Conservation (phyloP, 2,797 vertebrate species). For the Enteromius fasciolatus region DNA sequence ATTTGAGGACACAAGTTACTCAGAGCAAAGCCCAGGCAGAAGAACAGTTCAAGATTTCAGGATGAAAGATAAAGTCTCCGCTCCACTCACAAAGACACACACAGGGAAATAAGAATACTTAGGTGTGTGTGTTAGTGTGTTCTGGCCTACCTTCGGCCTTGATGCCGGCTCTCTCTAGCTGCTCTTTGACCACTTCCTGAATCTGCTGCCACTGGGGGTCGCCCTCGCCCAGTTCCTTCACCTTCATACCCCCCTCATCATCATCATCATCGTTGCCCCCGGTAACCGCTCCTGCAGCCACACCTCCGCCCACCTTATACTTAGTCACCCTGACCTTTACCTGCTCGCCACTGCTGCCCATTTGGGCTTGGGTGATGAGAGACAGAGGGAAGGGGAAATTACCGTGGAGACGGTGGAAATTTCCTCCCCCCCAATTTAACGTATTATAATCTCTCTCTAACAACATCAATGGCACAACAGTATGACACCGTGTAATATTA, state of each 20-base stretch:
- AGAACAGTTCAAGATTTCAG: conserved; percentile 13
- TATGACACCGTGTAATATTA: conserved; percentile 10
- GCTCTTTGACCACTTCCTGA: conserved; percentile 93
- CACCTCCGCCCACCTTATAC: conserved; percentile 81
- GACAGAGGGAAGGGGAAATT: conserved; percentile 58
- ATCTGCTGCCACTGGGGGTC: conserved; percentile 91
- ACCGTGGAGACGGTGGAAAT: conserved; percentile 38
- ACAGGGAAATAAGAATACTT: conserved; percentile 11
- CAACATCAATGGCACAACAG: conserved; percentile 13
- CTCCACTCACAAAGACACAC: conserved; percentile 37
- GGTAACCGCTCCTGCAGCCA: conserved; percentile 53
- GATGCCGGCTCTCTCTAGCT: conserved; percentile 96
- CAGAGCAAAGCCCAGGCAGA: conserved; percentile 9
- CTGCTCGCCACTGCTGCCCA: conserved; percentile 81
- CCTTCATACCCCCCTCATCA: conserved; percentile 84
- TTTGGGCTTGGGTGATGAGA: conserved; percentile 78
- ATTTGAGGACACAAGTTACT: conserved; percentile 14
- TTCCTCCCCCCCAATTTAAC: not conserved
- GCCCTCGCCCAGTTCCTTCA: conserved; percentile 88
- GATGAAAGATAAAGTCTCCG: conserved; percentile 1
- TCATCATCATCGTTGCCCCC: conserved; percentile 65
- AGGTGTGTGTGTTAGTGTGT: conserved; percentile 31
- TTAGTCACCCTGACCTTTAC: conserved; percentile 94
- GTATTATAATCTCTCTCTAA: not conserved
- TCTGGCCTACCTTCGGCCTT: conserved; percentile 89